phyloP scores from a whole-genome alignment of 2,113 vertebrate species.

The Labeo rohita region DNA sequence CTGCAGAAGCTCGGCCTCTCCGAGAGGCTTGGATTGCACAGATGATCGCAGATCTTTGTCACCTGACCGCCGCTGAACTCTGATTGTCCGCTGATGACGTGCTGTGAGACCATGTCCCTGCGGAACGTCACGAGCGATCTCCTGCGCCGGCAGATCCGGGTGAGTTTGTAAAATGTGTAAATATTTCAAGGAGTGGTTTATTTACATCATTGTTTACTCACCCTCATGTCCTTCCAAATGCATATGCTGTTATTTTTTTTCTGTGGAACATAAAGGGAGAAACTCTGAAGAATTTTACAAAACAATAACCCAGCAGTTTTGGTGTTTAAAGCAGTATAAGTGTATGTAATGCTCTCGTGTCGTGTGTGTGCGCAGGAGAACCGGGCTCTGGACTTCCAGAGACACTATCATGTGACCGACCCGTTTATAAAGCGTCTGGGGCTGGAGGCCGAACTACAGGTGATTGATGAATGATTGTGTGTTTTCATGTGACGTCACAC shows the following conservation, averaged over 20 bases:
- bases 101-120: conserved; percentile 86
- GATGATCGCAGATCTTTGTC: conserved; percentile 79
- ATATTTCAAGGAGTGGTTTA: not conserved
- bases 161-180: conserved; percentile 33
- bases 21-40: conserved; percentile 67
- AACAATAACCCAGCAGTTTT: not conserved
- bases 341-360: not conserved
- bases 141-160: conserved; percentile 86
- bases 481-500: not conserved
- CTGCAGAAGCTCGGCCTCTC: not conserved
- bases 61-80: conserved; percentile 44
- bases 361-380: conserved; percentile 81
- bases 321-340: not conserved
- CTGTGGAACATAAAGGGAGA: too few relatives aligned
- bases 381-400: conserved; percentile 87
- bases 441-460: conserved; percentile 95
- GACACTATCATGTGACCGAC: conserved; percentile 92
- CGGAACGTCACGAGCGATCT: conserved; percentile 93
- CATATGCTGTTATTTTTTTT: not conserved
- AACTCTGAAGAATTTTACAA: too few relatives aligned
- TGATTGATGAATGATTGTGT: conserved; percentile 60
- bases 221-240: not conserved
- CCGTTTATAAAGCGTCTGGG: conserved; percentile 95
- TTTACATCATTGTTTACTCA: not conserved
- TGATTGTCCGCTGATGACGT: conserved; percentile 66